Evolutionary conservation across 2,113 vertebrate species (phyloP), one percentile per base, ranked within the genome.

Genomic region (Sarotherodon lohbergeri): DNA sequence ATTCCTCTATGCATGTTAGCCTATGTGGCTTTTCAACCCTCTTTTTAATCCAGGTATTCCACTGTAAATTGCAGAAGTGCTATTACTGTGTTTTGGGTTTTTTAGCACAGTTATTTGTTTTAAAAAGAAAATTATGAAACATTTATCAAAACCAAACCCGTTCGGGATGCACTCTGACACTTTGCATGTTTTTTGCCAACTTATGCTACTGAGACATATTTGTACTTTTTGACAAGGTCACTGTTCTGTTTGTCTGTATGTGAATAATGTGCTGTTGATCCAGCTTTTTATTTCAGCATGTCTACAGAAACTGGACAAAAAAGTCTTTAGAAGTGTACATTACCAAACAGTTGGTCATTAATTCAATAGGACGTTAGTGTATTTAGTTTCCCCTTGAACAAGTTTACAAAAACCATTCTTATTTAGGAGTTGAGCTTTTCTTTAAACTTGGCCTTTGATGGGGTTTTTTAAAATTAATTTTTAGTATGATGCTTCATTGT

Each of bases 1-100:
- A 17, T 63, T 32, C 11, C 24, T 63, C 27, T 66, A 32, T 14
- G 57, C 39, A 79, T n/a, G 24, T 82, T 39, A 29, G 36, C 16
- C 43, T 48, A 46, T 5, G 36, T 43, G 36, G 24, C 41, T 50
- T 54, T 59, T 11, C 10, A 55, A 22, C 52, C 39, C 43, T 36
- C 32, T 22, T 84, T 68, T 39, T 55, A 41, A 92, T 86, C 89
- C 88, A 91, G 66, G 90, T 93, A 91, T 95, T 93, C 91, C 93
- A 92, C 79, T 88, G 85, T 5, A 59, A 89, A 81, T 83, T 17
- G 3, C 11, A 59, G 76, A 93, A 89, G 89, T 87, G 89, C 86
- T 85, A 80, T 81, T 50, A 24, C 19, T 90, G 83, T 84, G 59
- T 90, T 92, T 68, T 68, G 4, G n/a, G 0, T 9, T 29, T 76